Conservation (phyloP, 35 echinoderm and acorn worm species). For the Amphiura filiformis region DNA sequence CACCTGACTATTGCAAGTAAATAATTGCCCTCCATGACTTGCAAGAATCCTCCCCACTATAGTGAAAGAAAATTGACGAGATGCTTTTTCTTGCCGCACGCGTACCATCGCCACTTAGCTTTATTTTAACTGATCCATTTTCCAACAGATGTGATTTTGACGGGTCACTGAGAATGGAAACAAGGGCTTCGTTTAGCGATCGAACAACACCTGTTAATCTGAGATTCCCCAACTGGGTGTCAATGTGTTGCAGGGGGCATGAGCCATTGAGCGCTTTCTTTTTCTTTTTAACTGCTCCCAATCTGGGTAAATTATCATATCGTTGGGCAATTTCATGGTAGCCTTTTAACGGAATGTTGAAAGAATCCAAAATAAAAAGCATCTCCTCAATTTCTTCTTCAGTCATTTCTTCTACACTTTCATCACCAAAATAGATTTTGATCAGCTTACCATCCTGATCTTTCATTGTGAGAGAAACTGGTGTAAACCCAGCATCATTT, state of each 20-base stretch:
- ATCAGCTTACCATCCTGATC: constrained; percentile 28
- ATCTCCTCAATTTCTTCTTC: constrained; percentile 50
- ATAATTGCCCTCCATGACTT: constrained; percentile 69
- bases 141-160: not conserved
- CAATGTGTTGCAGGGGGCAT: not conserved
- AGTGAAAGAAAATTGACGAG: constrained; percentile 63
- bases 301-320: constrained; percentile 7
- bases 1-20: constrained; percentile 67
- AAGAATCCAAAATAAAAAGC: constrained; percentile 49
- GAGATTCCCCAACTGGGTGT: constrained; percentile 10
- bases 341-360: constrained; percentile 47
- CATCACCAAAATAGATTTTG: not conserved
- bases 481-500: not conserved
- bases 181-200: not conserved
- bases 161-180: not conserved
- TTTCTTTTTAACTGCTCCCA: constrained; percentile 12
- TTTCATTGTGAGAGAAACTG: constrained; percentile 18
- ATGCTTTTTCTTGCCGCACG: constrained; percentile 30
- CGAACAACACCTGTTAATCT: constrained; percentile 36
- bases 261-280: constrained; percentile 12
- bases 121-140: constrained; percentile 43
- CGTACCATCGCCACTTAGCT: constrained; percentile 70
- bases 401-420: constrained; percentile 15
- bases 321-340: constrained; percentile 43
- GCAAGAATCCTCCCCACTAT: constrained; percentile 45